Base-by-base conservation (phyloP, 1,140 invertebrate genomes). In the Drosophila asahinai region DNA sequence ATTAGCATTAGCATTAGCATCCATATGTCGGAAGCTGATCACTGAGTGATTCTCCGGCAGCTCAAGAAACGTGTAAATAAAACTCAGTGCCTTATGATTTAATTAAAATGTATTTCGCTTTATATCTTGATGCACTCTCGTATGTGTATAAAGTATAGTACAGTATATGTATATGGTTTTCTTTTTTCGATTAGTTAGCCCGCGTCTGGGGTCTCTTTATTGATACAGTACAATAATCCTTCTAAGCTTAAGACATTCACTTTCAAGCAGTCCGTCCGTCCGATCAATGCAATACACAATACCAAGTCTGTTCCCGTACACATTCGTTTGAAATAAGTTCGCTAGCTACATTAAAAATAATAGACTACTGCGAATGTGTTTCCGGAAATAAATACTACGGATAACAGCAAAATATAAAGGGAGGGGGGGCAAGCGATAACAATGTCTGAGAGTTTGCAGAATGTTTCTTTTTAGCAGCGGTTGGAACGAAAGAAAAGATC, bases 31-130 rank as follows among this genome's bases (percentile, higher is more conserved):
- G 17, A 3, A 12, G 60, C 19, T 57, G 30, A 57, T 62, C 48
- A 12, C 36, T 7, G 12, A 60, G 27, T 27, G 40, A 30, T 45
- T 61, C 38, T 5, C 15, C 30, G 27, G 25, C 6, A 43, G 59
- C n/a, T 1, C 12, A 17, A 15, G 30, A 3, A 11, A 36, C 36
- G 40, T 65, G 58, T 30, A 63, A 67, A 64, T 65, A 65, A 38
- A 36, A 49, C 15, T 30, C 22, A 19, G 3, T 48, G 51, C 42
- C 36, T 38, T 25, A 74, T 81, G 49, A 57, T 80, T 89, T 84
- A 83, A 74, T 77, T 89, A 89, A 89, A 87, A 87, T 89, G 66
- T 80, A 77, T 80, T 79, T 79, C 52, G 54, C 52, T 70, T 67
- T 81, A 65, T 72, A 59, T 71, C 30, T 77, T 76, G 58, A 64